Percentiles rank a stretch among this genome's conserved stretches.
Evolutionary conservation across 2,797 vertebrate genomes (phyloP).

Genomic region (Enteromius afrohamiltoni): DNA sequence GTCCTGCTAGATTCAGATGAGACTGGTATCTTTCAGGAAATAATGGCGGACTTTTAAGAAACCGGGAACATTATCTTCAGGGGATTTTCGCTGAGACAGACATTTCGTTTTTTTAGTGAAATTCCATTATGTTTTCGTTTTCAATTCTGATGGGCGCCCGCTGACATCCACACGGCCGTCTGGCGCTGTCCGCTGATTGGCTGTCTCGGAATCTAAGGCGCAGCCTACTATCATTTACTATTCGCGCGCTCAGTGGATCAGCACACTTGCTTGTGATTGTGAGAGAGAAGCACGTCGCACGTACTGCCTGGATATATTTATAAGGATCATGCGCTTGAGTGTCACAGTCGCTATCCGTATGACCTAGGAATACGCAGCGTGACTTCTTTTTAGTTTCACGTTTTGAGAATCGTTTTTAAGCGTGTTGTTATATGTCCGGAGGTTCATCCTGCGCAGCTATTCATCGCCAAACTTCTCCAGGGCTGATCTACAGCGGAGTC

Average conservation of each 20-base stretch:
- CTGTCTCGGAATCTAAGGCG: constrained; percentile 42
- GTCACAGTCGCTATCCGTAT: neutral
- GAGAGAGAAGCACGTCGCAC: neutral
- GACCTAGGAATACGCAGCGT: neutral
- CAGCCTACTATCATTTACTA: constrained; percentile 38
- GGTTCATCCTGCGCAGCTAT: constrained; percentile 20
- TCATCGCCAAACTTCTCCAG: constrained; percentile 37
- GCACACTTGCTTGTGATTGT: neutral
- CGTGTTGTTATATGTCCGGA: constrained; percentile 21
- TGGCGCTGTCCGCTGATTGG: constrained; percentile 70
- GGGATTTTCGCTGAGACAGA: neutral
- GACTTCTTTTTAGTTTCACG: neutral
- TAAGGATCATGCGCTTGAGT: neutral
- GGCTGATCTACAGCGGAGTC: constrained; percentile 34
- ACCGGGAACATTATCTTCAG: neutral
- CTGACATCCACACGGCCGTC: neutral
- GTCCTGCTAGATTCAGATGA: neutral
- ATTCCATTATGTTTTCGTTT: neutral
- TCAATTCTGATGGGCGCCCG: neutral
- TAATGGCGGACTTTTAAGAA: neutral
- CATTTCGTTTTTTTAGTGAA: constrained; percentile 2
- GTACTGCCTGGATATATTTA: constrained; percentile 32
- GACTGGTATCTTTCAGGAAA: neutral
- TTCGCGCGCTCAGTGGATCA: constrained; percentile 20
- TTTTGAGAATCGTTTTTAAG: constrained; percentile 8